Evolutionary conservation across 2,797 vertebrate species (phyloP).

Genomic region (Galaxias olidus): DNA sequence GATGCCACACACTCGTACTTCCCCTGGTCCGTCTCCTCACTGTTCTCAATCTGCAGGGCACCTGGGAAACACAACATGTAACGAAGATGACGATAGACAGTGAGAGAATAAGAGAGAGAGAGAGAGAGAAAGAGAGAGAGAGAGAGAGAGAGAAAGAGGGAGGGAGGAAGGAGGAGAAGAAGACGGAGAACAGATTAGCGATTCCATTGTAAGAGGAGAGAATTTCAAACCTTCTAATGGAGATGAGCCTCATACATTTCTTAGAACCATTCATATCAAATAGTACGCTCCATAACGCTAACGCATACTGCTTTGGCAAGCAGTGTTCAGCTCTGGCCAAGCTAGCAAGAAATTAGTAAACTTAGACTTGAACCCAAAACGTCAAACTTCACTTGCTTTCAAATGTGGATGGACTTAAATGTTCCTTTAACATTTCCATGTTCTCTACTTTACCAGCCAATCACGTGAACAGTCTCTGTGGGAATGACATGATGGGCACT

Average conservation of each 20-base stretch:
- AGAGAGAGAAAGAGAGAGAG: constrained; percentile 39
- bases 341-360: constrained; percentile 35
- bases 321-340: constrained; percentile 31
- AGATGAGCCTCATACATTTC: constrained; percentile 34
- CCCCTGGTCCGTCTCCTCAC: constrained; percentile 98
- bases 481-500: constrained; percentile 29
- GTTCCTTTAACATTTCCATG: constrained; percentile 14
- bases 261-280: constrained; percentile 35
- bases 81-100: constrained; percentile 9
- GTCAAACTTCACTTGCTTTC: constrained; percentile 36
- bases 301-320: constrained; percentile 35
- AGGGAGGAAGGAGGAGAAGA: constrained; percentile 19
- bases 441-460: constrained; percentile 10
- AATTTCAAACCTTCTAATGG: constrained; percentile 47
- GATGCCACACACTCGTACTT: constrained; percentile 99
- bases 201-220: constrained; percentile 66
- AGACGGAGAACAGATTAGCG: constrained; percentile 55
- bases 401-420: constrained; percentile 22
- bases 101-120: constrained; percentile 39
- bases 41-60: constrained; percentile 99
- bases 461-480: constrained; percentile 18
- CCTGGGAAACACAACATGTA: constrained; percentile 74
- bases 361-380: constrained; percentile 44
- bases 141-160: constrained; percentile 43
- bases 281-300: constrained; percentile 27